phyloP scores from a whole-genome alignment of 2,797 vertebrate genomes.

The Falco berigora region DNA sequence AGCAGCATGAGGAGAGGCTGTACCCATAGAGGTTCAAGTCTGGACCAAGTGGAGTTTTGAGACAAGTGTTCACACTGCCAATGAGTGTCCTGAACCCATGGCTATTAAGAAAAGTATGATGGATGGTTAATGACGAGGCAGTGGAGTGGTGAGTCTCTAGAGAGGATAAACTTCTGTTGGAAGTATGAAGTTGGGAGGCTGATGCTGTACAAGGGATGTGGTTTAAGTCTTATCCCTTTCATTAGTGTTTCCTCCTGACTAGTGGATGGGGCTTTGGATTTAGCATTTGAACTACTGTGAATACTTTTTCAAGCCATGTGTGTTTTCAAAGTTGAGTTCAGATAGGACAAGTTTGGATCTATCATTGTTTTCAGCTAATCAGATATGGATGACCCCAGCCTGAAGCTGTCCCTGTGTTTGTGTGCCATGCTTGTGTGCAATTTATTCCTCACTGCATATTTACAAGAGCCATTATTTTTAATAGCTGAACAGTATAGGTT shows the following conservation, averaged over 20 bases:
- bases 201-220: background rate
- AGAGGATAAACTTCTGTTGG: background rate
- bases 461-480: background rate
- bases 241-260: background rate
- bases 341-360: background rate
- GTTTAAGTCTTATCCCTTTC: background rate
- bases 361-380: background rate
- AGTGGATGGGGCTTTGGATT: background rate
- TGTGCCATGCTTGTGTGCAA: background rate
- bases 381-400: background rate
- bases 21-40: background rate
- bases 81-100: background rate
- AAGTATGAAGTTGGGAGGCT: background rate
- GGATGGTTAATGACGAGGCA: background rate
- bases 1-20: background rate
- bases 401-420: background rate
- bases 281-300: background rate
- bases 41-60: background rate
- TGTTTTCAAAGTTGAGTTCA: background rate
- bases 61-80: background rate
- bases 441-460: background rate
- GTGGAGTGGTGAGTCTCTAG: background rate
- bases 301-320: background rate
- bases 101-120: background rate
- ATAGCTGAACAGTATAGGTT: background rate